A percentile compares a stretch with the other conserved stretches of the same genome.
phyloP scores from a whole-genome alignment of 2,888 invertebrate genomes.

The Sialis lutaria region DNA sequence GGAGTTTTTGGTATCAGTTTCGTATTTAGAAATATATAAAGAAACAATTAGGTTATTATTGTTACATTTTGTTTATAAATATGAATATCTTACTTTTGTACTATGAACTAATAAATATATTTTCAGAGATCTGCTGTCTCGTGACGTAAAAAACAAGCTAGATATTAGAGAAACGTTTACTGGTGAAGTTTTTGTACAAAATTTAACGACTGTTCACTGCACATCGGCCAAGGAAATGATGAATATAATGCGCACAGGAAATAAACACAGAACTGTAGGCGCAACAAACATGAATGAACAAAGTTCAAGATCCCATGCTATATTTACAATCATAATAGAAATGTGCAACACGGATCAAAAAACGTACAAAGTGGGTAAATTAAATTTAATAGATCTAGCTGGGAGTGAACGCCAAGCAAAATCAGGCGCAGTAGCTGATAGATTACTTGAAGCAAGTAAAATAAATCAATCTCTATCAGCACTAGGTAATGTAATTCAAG shows the following conservation, averaged over 20 bases:
- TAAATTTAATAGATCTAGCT: conserved; percentile 95
- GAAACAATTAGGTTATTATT: conserved; percentile 55
- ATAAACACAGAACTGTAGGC: conserved; percentile 86
- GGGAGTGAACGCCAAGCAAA: conserved; percentile 96
- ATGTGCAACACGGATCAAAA: conserved; percentile 58
- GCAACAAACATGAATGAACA: conserved; percentile 98
- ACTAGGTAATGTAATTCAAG: conserved; percentile 96
- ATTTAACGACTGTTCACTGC: conserved; percentile 86
- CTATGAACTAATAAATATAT: conserved; percentile 4
- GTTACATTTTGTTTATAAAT: background rate
- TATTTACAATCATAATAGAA: conserved; percentile 95
- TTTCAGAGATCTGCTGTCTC: conserved; percentile 49
- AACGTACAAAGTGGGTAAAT: conserved; percentile 64
- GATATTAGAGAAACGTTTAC: conserved; percentile 50
- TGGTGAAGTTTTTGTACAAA: conserved; percentile 85
- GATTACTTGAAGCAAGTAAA: conserved; percentile 90
- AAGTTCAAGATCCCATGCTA: conserved; percentile 94
- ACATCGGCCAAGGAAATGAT: conserved; percentile 89
- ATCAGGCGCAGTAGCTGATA: conserved; percentile 85
- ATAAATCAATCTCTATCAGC: conserved; percentile 94
- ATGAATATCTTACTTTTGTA: background rate
- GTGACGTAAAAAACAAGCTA: conserved; percentile 29
- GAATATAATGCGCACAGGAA: conserved; percentile 83
- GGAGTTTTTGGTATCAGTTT: conserved; percentile 89
- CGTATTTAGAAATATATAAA: conserved; percentile 95